Conservation (phyloP, 2,113 vertebrate species). For the Anseranas semipalmata region DNA sequence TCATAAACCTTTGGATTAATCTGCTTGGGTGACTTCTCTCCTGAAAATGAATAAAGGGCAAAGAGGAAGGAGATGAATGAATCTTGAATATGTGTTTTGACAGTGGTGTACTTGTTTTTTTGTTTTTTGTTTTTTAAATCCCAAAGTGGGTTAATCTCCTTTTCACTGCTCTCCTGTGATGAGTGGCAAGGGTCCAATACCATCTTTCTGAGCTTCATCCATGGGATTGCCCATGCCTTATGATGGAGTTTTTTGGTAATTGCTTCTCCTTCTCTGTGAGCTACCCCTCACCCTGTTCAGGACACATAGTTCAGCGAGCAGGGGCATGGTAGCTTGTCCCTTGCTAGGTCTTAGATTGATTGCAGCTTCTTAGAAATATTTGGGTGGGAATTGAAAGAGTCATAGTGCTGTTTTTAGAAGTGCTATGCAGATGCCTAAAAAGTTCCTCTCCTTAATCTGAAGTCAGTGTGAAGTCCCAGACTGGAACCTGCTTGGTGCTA, state of each 20-base stretch:
- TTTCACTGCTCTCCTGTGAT: background rate
- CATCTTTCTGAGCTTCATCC: background rate
- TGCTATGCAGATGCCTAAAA: background rate
- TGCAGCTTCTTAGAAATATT: background rate
- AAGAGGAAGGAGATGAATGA: background rate
- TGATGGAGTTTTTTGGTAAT: background rate
- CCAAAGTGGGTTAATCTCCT: background rate
- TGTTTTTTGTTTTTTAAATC: background rate
- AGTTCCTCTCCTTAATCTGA: background rate
- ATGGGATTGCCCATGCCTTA: background rate
- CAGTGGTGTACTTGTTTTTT: background rate
- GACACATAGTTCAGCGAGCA: background rate
- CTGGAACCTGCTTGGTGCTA: background rate
- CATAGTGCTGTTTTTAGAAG: background rate
- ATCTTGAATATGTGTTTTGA: background rate
- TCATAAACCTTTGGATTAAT: slow-evolving; percentile 8
- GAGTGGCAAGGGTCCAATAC: background rate
- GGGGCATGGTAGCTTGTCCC: background rate
- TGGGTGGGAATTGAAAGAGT: background rate
- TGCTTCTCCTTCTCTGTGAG: background rate
- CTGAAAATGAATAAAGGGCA: background rate
- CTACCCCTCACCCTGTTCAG: background rate
- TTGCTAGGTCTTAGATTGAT: background rate
- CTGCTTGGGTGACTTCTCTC: background rate
- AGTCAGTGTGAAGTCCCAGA: background rate